phyloP scores from a whole-genome alignment of 2,888 invertebrate genomes.

The Chloroclystis v-ata region DNA sequence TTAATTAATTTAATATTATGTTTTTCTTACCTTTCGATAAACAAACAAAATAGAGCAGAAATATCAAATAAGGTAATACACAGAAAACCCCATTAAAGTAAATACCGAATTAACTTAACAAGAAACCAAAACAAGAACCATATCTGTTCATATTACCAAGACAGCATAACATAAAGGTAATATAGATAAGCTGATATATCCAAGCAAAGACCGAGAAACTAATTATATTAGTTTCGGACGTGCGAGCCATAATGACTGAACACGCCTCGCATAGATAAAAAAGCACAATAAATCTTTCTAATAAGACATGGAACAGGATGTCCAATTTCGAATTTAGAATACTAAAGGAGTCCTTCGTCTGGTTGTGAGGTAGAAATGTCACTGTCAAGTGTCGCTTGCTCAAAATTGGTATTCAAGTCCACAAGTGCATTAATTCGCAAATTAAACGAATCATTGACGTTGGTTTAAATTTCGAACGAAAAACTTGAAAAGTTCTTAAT shows the following conservation, averaged over 20 bases:
- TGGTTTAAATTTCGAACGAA: too few relatives aligned
- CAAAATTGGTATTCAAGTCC: too few relatives aligned
- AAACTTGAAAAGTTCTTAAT: too few relatives aligned
- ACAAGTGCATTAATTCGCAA: too few relatives aligned
- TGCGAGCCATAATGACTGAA: slow-evolving; percentile 13
- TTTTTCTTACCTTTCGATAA: too few relatives aligned
- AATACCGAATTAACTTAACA: too few relatives aligned
- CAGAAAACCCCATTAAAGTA: too few relatives aligned
- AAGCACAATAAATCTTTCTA: slow-evolving; percentile 23
- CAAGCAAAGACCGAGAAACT: slow-evolving; percentile 2
- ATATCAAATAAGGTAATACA: too few relatives aligned
- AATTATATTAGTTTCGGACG: slow-evolving; percentile 17
- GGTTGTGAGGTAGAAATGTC: slow-evolving; percentile 1
- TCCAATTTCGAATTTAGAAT: slow-evolving; percentile 9
- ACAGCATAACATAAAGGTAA: not conserved
- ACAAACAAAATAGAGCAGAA: too few relatives aligned
- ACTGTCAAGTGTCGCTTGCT: not conserved
- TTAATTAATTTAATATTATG: too few relatives aligned
- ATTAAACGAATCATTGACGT: too few relatives aligned
- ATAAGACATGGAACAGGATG: slow-evolving; percentile 21
- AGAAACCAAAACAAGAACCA: too few relatives aligned
- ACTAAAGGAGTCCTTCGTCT: slow-evolving; percentile 4
- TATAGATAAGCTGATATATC: not conserved
- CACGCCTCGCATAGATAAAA: slow-evolving; percentile 17
- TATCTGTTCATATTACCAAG: not conserved